Percentiles rank a stretch among this genome's conserved stretches.
Conservation (phyloP, 2,113 vertebrate genomes). For the Thryonomys swinderianus region DNA sequence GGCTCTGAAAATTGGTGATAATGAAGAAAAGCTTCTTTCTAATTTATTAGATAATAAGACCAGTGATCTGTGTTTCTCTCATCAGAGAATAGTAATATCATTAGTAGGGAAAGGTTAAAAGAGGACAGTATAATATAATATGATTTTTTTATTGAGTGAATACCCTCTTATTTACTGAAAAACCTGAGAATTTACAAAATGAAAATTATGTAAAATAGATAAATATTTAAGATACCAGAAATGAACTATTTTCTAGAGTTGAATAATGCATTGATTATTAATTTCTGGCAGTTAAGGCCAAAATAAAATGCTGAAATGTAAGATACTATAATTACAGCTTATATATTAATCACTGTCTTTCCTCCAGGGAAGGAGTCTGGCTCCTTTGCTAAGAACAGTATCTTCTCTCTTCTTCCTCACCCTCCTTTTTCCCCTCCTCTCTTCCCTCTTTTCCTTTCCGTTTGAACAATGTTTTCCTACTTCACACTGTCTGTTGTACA, state of each 20-base stretch:
- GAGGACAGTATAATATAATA: background rate
- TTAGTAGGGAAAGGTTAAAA: constrained; percentile 54
- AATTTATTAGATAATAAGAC: constrained; percentile 47
- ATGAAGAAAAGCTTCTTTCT: constrained; percentile 55
- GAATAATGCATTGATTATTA: background rate
- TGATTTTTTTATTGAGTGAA: background rate
- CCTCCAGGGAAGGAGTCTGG: too few relatives aligned
- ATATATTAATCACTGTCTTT: too few relatives aligned
- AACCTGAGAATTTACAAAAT: background rate
- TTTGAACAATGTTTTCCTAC: too few relatives aligned
- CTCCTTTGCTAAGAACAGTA: too few relatives aligned
- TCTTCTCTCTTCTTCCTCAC: too few relatives aligned
- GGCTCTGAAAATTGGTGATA: constrained; percentile 50
- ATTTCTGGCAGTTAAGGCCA: background rate
- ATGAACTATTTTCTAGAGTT: background rate
- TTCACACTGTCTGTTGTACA: too few relatives aligned
- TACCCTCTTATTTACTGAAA: background rate
- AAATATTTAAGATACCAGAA: background rate
- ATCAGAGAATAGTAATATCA: constrained; percentile 35
- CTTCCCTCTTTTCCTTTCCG: too few relatives aligned
- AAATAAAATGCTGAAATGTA: background rate
- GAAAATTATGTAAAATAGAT: constrained; percentile 3
- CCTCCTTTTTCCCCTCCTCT: too few relatives aligned
- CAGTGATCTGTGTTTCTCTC: constrained; percentile 41
- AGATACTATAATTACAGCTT: background rate